phyloP scores from a whole-genome alignment of 1,140 invertebrate species.

The Bradysia coprophila region DNA sequence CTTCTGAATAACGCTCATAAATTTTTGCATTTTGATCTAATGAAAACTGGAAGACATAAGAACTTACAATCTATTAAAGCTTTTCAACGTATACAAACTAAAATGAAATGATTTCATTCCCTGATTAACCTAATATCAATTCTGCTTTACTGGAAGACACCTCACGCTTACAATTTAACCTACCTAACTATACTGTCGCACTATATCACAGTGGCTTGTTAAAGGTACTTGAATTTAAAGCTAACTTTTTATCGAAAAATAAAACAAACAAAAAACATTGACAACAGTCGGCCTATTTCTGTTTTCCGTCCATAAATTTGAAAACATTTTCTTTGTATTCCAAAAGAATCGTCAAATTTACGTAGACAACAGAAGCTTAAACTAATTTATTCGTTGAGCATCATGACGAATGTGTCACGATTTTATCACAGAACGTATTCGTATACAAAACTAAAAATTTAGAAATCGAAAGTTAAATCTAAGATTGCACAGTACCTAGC shows the following conservation, averaged over 20 bases:
- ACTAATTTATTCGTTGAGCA: too few species aligned
- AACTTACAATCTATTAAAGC: neutral
- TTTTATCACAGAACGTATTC: too few species aligned
- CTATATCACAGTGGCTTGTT: neutral
- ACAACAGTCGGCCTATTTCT: neutral
- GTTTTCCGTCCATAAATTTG: neutral
- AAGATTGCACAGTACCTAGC: too few species aligned
- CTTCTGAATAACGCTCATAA: neutral
- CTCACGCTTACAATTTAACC: neutral
- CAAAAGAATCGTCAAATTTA: too few species aligned
- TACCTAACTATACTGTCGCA: neutral
- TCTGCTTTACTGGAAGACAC: neutral
- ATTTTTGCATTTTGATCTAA: neutral
- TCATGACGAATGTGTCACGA: too few species aligned
- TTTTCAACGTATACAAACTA: neutral
- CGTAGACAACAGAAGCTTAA: too few species aligned
- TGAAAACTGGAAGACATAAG: neutral
- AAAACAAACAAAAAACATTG: neutral
- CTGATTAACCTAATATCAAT: neutral
- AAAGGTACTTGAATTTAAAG: neutral
- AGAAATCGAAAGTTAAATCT: too few species aligned
- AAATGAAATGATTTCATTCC: neutral
- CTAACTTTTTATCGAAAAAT: too few species aligned
- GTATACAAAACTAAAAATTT: too few species aligned
- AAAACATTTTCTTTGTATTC: too few species aligned